Base-by-base conservation (phyloP, 2,888 invertebrate genomes). In the Platycheirus rosarum region DNA sequence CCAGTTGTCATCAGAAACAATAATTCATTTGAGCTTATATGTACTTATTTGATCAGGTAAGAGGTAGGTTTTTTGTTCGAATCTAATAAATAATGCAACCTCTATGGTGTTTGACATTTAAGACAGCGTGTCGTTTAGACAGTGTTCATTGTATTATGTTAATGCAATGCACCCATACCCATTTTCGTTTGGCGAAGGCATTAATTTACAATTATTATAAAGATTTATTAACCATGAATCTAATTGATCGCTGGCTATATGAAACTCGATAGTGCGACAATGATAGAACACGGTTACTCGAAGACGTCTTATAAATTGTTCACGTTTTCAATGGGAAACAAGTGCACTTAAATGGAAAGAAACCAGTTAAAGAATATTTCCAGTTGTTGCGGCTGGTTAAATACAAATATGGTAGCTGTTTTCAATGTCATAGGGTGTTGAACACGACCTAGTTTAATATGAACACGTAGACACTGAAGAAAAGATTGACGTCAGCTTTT, bases 121-220 rank as follows among this genome's bases (percentile, higher is more conserved):
- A 49, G 49, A 42, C 48, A 60, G 48, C 57, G 23, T 46, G 53
- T 55, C 66, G 32, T 13, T 68, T 37, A 37, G 55, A 32, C 29
- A 18, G 18, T 68, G 62, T 53, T 20, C 42, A 60, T 29, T 60
- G 60, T 44, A 44, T 32, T 70, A 48, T 68, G 63, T 32, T 62
- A 57, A 66, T 70, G 13, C 8, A 42, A 26, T 37, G 40, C 63
- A 53, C 44, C 57, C 74, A 66, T 70, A 60, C 66, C 26, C 26
- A 66, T 69, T n/a, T n/a, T n/a, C n/a, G n/a, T n/a, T n/a, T 44
- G 18, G 60, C 53, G 53, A 76, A 48, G 16, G 57, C 63, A 46
- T 57, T 63, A 35, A 51, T 69, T 75, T 70, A 63, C 51, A 75
- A 75, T 75, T 79, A 42, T 46, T 79, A 42, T 46, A 71, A 80